Evolutionary conservation across 2,113 vertebrate genomes (phyloP).

Genomic region (Arenaria interpres): DNA sequence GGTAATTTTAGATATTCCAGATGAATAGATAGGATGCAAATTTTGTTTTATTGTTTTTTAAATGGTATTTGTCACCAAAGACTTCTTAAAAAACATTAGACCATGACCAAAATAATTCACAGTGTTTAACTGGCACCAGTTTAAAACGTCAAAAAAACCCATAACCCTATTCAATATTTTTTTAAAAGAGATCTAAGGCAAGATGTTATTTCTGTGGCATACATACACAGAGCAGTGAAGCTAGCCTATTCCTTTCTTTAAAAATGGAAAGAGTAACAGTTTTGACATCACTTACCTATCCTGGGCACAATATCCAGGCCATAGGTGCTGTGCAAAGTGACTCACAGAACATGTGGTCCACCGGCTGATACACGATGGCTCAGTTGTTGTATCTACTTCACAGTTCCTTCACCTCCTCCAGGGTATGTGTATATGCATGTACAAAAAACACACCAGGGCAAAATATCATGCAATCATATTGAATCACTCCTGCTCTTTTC

Average conservation of each 20-base stretch:
- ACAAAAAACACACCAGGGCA: background rate
- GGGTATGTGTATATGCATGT: background rate
- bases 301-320: background rate
- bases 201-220: background rate
- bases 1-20: background rate
- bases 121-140: background rate
- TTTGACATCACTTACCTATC: background rate
- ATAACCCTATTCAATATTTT: background rate
- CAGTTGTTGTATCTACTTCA: background rate
- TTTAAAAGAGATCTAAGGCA: background rate
- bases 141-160: background rate
- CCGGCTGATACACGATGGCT: background rate
- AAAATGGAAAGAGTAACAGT: background rate
- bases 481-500: constrained; percentile 46
- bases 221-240: background rate
- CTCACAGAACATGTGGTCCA: background rate
- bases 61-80: background rate
- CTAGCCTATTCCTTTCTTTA: background rate
- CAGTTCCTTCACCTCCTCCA: background rate
- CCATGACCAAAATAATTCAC: background rate
- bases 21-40: background rate
- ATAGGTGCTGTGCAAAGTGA: background rate
- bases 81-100: background rate
- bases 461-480: background rate
- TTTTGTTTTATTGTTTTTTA: background rate